These are phyloP conservation scores for Dolomedes plantarius DNA, from an alignment of 2,888 invertebrate species.

Conservation along the genomic window DNA sequence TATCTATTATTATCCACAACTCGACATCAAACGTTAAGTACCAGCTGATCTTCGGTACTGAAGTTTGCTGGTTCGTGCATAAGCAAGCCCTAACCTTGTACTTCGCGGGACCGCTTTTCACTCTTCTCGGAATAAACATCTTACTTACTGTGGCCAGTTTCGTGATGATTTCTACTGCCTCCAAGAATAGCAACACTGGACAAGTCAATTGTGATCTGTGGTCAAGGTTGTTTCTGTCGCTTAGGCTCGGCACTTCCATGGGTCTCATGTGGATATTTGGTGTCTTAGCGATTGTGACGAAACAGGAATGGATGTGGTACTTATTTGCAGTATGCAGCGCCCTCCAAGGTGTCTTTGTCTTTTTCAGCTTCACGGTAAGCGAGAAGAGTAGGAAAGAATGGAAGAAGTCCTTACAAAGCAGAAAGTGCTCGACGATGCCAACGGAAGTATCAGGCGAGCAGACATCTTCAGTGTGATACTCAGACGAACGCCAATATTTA, in stretches of 20 bases:
- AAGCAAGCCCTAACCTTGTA: slow-evolving; percentile 78
- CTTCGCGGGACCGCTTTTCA: slow-evolving; percentile 79
- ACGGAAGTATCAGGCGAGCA: too few species aligned
- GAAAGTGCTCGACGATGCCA: too few species aligned
- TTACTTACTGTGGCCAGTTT: too few species aligned
- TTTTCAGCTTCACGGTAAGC: slow-evolving; percentile 79
- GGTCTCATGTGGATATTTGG: slow-evolving; percentile 79
- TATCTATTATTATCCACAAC: slow-evolving; percentile 74
- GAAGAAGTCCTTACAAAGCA: too few species aligned
- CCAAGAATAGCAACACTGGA: too few species aligned
- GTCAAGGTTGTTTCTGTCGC: slow-evolving; percentile 75
- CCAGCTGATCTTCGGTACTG: slow-evolving; percentile 78
- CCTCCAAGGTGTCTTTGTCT: slow-evolving; percentile 79
- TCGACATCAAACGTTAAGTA: slow-evolving; percentile 72
- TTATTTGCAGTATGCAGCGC: slow-evolving; percentile 78
- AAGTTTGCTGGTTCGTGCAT: slow-evolving; percentile 79
- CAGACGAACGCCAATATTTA: too few species aligned
- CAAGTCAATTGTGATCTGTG: slow-evolving; percentile 12
- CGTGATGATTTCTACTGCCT: too few species aligned
- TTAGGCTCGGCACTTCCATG: slow-evolving; percentile 78
- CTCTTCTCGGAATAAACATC: slow-evolving; percentile 78
- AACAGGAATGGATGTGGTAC: slow-evolving; percentile 77
- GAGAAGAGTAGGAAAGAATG: too few species aligned
- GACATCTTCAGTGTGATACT: too few species aligned
- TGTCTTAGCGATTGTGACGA: slow-evolving; percentile 77